These are phyloP conservation scores for Heliconius cydno DNA, from an alignment of 2,888 invertebrate species.

Conservation along the genomic window DNA sequence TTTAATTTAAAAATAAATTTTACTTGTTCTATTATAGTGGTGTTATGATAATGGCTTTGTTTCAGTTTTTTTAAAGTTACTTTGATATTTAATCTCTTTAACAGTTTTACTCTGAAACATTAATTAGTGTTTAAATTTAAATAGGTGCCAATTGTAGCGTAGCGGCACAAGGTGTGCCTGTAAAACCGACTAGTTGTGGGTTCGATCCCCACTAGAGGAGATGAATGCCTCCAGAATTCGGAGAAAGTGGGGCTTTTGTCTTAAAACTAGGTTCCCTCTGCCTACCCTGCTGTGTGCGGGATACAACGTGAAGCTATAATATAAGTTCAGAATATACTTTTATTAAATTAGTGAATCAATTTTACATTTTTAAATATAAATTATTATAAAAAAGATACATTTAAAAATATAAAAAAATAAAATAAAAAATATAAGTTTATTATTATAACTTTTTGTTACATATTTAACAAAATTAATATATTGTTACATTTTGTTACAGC, in stretches of 20 bases:
- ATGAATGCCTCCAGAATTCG: too few relatives aligned
- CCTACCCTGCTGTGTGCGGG: background rate
- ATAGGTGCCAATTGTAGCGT: too few relatives aligned
- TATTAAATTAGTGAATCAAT: too few relatives aligned
- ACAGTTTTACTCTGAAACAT: too few relatives aligned
- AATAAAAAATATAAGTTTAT: background rate
- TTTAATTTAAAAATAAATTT: background rate
- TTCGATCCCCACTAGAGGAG: too few relatives aligned
- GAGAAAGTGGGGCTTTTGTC: background rate
- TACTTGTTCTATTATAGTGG: background rate
- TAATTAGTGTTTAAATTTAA: too few relatives aligned
- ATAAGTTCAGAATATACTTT: too few relatives aligned
- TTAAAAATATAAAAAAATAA: too few relatives aligned
- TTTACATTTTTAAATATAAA: too few relatives aligned
- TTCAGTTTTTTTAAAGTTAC: background rate
- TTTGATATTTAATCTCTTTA: background rate
- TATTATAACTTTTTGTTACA: background rate
- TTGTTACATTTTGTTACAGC: slow-evolving; percentile 70
- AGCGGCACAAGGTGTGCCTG: too few relatives aligned
- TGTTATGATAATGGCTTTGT: background rate
- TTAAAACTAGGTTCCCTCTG: background rate
- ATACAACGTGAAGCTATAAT: background rate
- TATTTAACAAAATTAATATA: background rate
- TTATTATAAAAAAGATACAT: too few relatives aligned
- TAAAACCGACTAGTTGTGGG: too few relatives aligned